Percentiles rank a stretch among this genome's conserved stretches.
Evolutionary conservation across 2,888 invertebrate genomes (phyloP).

Genomic region (Latrodectus hesperus): DNA sequence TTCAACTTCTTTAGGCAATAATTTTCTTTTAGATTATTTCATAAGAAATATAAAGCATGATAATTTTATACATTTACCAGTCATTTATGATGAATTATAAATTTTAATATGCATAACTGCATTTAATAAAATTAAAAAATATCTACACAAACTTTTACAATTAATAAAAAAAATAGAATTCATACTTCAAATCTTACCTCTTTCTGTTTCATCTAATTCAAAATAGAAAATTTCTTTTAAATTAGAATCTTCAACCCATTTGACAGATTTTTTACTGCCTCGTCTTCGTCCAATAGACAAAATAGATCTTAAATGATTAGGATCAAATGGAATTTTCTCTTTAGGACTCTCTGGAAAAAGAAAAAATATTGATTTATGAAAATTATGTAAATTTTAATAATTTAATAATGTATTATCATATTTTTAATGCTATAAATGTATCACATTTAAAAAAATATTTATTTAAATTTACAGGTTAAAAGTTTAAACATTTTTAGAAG

Average conservation of each 20-base stretch:
- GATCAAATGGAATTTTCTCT: constrained; percentile 24
- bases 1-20: no score
- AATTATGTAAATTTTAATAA: not conserved
- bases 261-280: constrained; percentile 63
- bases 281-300: constrained; percentile 56
- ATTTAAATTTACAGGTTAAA: no score
- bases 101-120: no score
- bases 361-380: not conserved
- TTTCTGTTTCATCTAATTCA: constrained; percentile 95
- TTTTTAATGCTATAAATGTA: not conserved
- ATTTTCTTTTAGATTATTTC: no score
- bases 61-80: no score
- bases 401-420: no score
- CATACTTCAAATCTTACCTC: constrained; percentile 76
- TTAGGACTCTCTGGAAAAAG: constrained; percentile 8
- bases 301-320: constrained; percentile 59
- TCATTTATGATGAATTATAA: no score
- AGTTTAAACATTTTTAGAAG: not conserved
- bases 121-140: no score
- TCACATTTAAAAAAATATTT: not conserved
- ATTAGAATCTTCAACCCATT: constrained; percentile 83
- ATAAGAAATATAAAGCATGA: no score
- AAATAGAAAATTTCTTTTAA: constrained; percentile 90
- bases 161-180: not conserved
- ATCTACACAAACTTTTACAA: no score